A percentile compares a stretch with the other conserved stretches of the same genome.
Evolutionary conservation across 2,797 vertebrate genomes (phyloP).

Genomic region (Anguilla marmorata): DNA sequence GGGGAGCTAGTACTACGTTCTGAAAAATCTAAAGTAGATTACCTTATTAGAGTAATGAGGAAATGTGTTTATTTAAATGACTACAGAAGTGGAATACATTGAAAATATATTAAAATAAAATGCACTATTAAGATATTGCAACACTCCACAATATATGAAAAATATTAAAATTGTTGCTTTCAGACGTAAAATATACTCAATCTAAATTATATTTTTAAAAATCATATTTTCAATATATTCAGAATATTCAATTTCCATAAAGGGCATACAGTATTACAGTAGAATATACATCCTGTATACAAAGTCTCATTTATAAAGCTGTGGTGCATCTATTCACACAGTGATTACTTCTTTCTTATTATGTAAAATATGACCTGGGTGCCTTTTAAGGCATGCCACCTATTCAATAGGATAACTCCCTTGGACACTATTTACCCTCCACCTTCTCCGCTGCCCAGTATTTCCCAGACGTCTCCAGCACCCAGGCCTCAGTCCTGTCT

Average conservation of each 20-base stretch:
- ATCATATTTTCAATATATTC: neutral
- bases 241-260: neutral
- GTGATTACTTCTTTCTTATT: too few species aligned
- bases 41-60: neutral
- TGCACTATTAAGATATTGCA: neutral
- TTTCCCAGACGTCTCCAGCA: slow-evolving; percentile 91
- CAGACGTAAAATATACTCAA: neutral
- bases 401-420: neutral
- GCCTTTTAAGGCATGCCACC: neutral
- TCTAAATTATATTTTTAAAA: neutral
- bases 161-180: neutral
- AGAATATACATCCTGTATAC: too few species aligned
- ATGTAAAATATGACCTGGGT: neutral
- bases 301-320: neutral
- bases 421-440: slow-evolving; percentile 72
- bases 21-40: neutral
- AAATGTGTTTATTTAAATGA: neutral
- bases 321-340: neutral
- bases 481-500: slow-evolving; percentile 90
- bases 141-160: neutral
- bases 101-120: neutral
- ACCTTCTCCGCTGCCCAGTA: slow-evolving; percentile 94
- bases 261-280: neutral
- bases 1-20: neutral
- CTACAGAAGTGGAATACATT: neutral